These are phyloP conservation scores for Pantherophis guttatus DNA, from an alignment of 2,113 vertebrate species.

Conservation along the genomic window DNA sequence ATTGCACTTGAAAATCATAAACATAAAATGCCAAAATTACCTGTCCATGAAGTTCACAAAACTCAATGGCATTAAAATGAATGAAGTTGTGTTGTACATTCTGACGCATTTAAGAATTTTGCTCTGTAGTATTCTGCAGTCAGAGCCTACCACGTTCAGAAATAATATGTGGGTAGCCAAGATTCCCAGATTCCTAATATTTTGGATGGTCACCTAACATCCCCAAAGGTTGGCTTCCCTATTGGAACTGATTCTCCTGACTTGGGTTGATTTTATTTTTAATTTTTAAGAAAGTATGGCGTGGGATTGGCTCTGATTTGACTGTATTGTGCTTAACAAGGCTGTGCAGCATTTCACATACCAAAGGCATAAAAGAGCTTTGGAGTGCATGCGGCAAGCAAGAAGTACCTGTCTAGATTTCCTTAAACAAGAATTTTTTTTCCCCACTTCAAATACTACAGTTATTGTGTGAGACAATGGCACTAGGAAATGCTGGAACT, in stretches of 20 bases:
- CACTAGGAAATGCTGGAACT: neutral
- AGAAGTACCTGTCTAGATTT: neutral
- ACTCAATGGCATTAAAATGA: neutral
- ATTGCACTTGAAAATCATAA: neutral
- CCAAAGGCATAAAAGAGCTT: neutral
- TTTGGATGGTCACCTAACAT: neutral
- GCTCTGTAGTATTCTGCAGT: neutral
- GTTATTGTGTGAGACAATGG: neutral
- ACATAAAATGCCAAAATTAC: neutral
- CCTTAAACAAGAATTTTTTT: neutral
- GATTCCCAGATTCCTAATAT: neutral
- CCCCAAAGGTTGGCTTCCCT: neutral
- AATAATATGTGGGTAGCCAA: neutral
- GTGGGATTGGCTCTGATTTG: neutral
- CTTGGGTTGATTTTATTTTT: neutral
- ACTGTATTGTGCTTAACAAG: neutral
- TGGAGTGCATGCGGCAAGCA: neutral
- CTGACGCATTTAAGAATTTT: neutral
- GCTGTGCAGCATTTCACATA: neutral
- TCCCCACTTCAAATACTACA: neutral
- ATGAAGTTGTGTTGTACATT: neutral
- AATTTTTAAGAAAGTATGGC: neutral
- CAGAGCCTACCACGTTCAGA: neutral
- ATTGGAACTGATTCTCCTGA: neutral
- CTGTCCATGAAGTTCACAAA: neutral